Evolutionary conservation across 2,797 vertebrate species (phyloP).

Genomic region (Bucorvus abyssinicus): DNA sequence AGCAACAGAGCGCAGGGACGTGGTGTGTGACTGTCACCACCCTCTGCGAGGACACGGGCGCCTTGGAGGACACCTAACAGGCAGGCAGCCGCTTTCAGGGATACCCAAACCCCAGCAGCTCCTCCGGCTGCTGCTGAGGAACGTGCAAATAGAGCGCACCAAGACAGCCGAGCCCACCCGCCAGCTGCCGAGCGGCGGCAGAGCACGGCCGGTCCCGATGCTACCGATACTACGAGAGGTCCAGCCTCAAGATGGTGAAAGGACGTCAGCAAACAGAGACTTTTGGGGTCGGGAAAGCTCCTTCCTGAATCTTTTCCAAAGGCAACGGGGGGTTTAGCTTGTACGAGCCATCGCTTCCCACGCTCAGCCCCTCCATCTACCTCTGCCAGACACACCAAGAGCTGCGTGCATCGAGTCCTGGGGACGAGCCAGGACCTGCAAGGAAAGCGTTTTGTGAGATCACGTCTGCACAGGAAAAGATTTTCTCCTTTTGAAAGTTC

Average conservation of each 20-base stretch:
- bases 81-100: not conserved
- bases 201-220: not conserved
- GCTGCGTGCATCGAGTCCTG: not conserved
- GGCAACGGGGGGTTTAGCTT: not conserved
- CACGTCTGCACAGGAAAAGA: not conserved
- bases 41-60: not conserved
- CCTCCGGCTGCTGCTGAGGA: not conserved
- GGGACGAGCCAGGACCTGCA: conserved; percentile 11
- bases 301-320: not conserved
- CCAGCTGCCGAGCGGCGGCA: not conserved
- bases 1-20: not conserved
- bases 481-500: not conserved
- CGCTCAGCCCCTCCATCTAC: not conserved
- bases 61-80: not conserved
- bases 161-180: not conserved
- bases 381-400: not conserved
- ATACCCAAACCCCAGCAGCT: not conserved
- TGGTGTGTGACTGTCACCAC: not conserved
- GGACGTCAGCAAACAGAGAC: conserved; percentile 5
- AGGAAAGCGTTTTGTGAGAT: conserved; percentile 38
- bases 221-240: not conserved
- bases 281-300: not conserved
- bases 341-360: not conserved
- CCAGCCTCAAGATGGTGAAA: conserved; percentile 20
- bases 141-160: not conserved